Percentiles rank a stretch among this genome's conserved stretches.
These are phyloP conservation scores for Ophthalmolycus amberensis DNA, from an alignment of 2,113 vertebrate genomes.

Conservation along the genomic window DNA sequence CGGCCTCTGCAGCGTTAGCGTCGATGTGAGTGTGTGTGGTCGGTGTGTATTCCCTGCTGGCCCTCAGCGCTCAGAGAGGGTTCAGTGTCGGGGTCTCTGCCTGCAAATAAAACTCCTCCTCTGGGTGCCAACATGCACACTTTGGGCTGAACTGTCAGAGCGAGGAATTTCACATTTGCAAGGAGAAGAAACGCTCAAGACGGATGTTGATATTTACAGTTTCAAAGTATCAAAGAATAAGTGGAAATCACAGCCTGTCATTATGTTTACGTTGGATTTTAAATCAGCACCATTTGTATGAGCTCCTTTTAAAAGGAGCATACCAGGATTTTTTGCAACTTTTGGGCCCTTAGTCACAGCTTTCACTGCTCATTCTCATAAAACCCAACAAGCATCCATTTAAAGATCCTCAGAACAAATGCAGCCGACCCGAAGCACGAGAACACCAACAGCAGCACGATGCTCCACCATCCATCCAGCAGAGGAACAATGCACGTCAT, in stretches of 20 bases:
- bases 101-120: slow-evolving; percentile 57
- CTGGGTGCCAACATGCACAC: slow-evolving; percentile 40
- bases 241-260: neutral
- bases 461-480: neutral
- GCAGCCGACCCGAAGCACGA: neutral
- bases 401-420: neutral
- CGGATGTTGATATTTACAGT: neutral
- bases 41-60: slow-evolving; percentile 52
- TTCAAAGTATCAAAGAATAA: slow-evolving; percentile 5
- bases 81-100: slow-evolving; percentile 67
- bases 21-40: slow-evolving; percentile 6
- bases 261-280: neutral
- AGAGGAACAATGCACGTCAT: neutral
- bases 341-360: neutral
- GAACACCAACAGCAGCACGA: neutral
- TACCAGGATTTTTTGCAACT: neutral
- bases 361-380: neutral
- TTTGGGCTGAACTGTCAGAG: slow-evolving; percentile 47
- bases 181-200: neutral
- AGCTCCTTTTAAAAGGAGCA: neutral
- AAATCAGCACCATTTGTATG: neutral
- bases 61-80: slow-evolving; percentile 62
- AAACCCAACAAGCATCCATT: neutral
- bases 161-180: slow-evolving; percentile 25
- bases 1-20: neutral